These are phyloP conservation scores for Gallinago stenura DNA, from an alignment of 2,797 vertebrate genomes.

Conservation along the genomic window DNA sequence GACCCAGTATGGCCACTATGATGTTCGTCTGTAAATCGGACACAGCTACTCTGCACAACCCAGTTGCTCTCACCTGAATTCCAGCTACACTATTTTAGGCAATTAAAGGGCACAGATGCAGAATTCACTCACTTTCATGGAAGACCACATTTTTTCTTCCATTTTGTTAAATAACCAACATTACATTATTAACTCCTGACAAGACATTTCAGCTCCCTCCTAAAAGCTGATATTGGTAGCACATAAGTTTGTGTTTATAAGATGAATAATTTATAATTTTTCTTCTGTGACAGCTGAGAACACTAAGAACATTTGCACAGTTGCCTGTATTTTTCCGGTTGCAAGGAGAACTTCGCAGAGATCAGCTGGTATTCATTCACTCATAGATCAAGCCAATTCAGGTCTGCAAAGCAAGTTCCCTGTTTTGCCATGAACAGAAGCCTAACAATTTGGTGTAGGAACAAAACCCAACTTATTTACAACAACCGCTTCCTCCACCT, in stretches of 20 bases:
- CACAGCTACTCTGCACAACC: background rate
- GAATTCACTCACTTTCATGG: background rate
- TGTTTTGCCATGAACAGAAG: background rate
- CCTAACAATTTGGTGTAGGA: background rate
- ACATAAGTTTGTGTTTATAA: background rate
- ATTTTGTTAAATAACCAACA: background rate
- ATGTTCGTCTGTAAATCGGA: accelerated
- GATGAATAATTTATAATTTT: background rate
- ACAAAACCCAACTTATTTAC: background rate
- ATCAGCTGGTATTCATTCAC: background rate
- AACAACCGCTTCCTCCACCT: background rate
- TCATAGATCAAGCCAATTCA: background rate
- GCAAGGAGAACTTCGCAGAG: background rate
- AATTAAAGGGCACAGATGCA: background rate
- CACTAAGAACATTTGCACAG: background rate
- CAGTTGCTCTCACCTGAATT: background rate
- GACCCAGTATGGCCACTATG: background rate
- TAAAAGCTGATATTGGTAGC: background rate
- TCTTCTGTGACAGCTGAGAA: background rate
- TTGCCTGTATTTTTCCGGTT: background rate
- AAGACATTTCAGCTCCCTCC: background rate
- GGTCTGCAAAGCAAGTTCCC: background rate
- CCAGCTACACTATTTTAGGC: background rate
- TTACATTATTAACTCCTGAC: background rate
- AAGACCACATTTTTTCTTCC: background rate